These are phyloP conservation scores for Pomacea canaliculata DNA, from an alignment of 2,888 invertebrate genomes.

Conservation along the genomic window DNA sequence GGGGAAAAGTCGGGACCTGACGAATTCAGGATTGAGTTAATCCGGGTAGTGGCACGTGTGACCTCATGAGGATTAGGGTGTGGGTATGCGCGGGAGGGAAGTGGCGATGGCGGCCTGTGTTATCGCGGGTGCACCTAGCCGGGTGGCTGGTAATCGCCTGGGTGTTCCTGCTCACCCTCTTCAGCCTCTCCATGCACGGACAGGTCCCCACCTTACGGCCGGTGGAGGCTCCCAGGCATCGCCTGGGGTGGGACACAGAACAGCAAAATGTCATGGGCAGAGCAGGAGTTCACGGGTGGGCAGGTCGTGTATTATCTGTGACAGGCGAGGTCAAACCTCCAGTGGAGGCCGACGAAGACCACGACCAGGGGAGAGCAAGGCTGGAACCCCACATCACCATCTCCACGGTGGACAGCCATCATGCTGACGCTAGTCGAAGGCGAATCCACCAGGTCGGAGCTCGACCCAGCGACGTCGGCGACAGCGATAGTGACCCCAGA, in stretches of 20 bases:
- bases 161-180: conserved; percentile 29
- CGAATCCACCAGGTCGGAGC: too few relatives aligned
- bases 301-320: background rate
- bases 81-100: conserved; percentile 4
- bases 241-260: background rate
- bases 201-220: background rate
- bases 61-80: background rate
- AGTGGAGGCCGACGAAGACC: background rate
- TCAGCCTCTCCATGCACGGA: conserved; percentile 24
- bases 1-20: too few relatives aligned
- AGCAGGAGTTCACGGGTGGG: background rate
- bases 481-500: too few relatives aligned
- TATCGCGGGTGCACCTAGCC: conserved; percentile 9
- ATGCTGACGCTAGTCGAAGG: too few relatives aligned
- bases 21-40: too few relatives aligned
- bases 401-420: too few relatives aligned
- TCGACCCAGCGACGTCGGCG: too few relatives aligned
- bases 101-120: conserved; percentile 15
- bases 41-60: too few relatives aligned
- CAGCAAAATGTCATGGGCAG: background rate
- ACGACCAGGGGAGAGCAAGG: too few relatives aligned
- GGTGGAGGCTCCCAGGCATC: background rate
- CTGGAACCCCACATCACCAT: too few relatives aligned
- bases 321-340: background rate
- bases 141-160: conserved; percentile 23